Conservation (phyloP, 2,113 vertebrate species). For the Ceratotherium simum region DNA sequence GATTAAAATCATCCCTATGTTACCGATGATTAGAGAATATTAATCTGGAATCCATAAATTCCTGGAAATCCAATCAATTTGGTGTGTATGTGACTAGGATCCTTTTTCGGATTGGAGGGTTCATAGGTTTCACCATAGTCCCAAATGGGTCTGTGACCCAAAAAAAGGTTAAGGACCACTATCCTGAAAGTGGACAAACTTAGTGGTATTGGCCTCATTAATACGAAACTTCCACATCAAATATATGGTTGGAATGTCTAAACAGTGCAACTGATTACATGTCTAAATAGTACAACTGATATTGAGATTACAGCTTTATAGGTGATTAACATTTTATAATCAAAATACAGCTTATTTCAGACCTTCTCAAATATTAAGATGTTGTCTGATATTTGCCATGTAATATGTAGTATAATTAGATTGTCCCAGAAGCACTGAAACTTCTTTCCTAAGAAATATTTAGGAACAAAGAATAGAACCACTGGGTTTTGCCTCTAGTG, state of each 20-base stretch:
- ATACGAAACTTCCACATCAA: neutral
- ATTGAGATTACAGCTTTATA: conserved; percentile 25
- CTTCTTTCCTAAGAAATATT: conserved; percentile 18
- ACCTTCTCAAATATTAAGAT: neutral
- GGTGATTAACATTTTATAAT: conserved; percentile 1
- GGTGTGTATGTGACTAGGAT: neutral
- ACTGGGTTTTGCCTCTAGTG: neutral
- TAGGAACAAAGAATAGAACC: neutral
- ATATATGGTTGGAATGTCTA: conserved; percentile 6
- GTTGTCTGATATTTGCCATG: conserved; percentile 13
- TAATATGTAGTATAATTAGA: neutral
- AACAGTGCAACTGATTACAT: neutral
- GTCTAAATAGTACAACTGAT: neutral
- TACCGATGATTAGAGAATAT: neutral
- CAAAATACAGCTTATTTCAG: conserved; percentile 19
- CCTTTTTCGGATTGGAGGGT: neutral
- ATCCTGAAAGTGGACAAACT: neutral
- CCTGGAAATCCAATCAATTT: neutral
- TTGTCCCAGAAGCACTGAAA: neutral
- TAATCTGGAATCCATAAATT: neutral
- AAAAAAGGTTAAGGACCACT: neutral
- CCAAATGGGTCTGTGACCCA: neutral
- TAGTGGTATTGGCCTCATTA: neutral
- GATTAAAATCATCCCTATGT: neutral
- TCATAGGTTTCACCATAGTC: neutral